Evolutionary conservation across 2,888 invertebrate genomes (phyloP).

Genomic region (Dione vanillae): DNA sequence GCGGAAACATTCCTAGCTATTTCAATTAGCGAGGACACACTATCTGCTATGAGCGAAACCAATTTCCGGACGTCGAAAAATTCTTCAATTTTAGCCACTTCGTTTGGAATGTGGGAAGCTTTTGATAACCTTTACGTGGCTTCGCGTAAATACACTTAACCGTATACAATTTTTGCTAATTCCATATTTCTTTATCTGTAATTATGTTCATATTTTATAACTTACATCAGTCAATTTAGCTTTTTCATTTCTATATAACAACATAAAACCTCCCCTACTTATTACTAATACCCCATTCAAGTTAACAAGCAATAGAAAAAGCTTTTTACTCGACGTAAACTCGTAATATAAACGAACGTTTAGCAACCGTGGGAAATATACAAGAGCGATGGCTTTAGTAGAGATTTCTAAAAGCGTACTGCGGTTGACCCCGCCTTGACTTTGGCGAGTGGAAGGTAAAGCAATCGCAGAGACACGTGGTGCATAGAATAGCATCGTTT

Average conservation of each 20-base stretch:
- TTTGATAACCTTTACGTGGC: conserved; percentile 15
- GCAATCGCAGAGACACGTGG: conserved; percentile 37
- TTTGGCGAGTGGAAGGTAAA: conserved; percentile 37
- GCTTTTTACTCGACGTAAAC: background rate
- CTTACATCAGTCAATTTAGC: background rate
- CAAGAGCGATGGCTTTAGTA: conserved; percentile 19
- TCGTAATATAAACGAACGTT: conserved; percentile 18
- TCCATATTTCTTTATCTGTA: background rate
- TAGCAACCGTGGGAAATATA: conserved; percentile 3
- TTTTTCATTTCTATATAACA: background rate
- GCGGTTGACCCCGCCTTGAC: conserved; percentile 45
- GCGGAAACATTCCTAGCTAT: conserved; percentile 38
- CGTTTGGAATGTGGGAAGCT: conserved; percentile 5
- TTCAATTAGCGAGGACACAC: conserved; percentile 46
- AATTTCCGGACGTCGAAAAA: conserved; percentile 47
- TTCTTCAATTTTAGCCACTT: conserved; percentile 23
- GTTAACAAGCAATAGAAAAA: conserved; percentile 14
- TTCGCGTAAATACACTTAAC: background rate
- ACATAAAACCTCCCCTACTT: background rate
- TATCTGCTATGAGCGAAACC: conserved; percentile 42
- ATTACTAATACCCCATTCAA: background rate
- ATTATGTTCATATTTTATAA: too few relatives aligned
- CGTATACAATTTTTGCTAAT: background rate
- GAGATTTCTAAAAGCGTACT: conserved; percentile 43
- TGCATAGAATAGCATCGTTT: conserved; percentile 40